Evolutionary conservation across 2,113 vertebrate genomes (phyloP), one percentile per base, ranked within the genome.

Genomic region (Tachycineta bicolor): DNA sequence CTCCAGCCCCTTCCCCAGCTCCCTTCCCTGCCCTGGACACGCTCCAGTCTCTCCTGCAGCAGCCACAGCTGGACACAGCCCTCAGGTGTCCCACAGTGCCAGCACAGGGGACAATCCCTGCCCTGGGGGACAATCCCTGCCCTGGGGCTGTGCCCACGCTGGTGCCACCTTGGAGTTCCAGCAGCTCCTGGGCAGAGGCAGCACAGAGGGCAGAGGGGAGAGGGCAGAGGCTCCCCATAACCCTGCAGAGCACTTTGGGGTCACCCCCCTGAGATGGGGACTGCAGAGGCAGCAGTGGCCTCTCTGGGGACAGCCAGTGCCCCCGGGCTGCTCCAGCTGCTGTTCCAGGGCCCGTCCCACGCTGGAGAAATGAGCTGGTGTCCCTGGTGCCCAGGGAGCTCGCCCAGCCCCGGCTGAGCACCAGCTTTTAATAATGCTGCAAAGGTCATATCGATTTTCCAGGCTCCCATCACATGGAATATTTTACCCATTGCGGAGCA

Each of bases 401-500:
- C 73, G 11, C 22, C 10, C 4, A 4, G 58, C 56, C 24, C 56
- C 26, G 41, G 9, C 44, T 47, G 20, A 14, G 28, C 41, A 82
- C 13, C 60, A 63, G 15, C 22, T 90, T 94, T 76, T 55, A 73
- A 64, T 28, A 86, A n/a, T 3, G 23, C 49, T 29, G 47, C n/a
- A 52, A n/a, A 78, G 81, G 44, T 55, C 49, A 20, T 6, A 76
- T 87, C 71, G 92, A 91, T 89, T 84, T 89, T 70, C 58, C 78
- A 82, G 52, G 33, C 58, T 64, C 83, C 52, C 64, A 49, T 84
- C 56, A 52, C 39, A 68, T 4, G 29, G 60, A 91, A 88, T 71
- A 63, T 87, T 87, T 84, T 44, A 52, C 23, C n/a, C 47, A 44
- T 78, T 55, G 25, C 56, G 52, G 6, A 87, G 69, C 69, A 75